A percentile compares a stretch with the other conserved stretches of the same genome.
phyloP scores from a whole-genome alignment of 2,797 vertebrate species.

The Ciconia nigra region DNA sequence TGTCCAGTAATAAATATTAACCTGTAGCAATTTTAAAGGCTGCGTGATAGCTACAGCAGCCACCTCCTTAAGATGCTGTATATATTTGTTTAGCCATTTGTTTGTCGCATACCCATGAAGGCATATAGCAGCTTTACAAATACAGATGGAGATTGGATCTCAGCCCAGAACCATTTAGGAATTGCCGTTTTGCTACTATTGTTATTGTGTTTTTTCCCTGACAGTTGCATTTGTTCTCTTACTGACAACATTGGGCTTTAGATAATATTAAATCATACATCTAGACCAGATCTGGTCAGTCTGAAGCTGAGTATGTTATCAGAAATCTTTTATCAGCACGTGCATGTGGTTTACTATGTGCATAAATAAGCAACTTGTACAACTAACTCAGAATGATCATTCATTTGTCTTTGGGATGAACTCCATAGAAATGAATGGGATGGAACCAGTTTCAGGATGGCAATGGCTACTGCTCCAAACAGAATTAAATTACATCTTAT shows the following conservation, averaged over 20 bases:
- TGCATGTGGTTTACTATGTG: background rate
- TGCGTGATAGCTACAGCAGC: background rate
- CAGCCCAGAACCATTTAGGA: conserved; percentile 41
- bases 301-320: background rate
- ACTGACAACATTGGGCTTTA: background rate
- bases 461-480: background rate
- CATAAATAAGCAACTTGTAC: background rate
- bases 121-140: background rate
- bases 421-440: background rate
- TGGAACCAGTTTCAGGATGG: background rate
- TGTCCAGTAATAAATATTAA: background rate
- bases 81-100: background rate
- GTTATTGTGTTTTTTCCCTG: background rate
- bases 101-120: background rate
- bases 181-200: background rate
- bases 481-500: background rate
- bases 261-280: background rate
- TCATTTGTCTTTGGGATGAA: background rate
- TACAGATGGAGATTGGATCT: conserved; percentile 27
- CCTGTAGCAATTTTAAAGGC: background rate
- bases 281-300: background rate
- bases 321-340: background rate
- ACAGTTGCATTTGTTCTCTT: background rate
- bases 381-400: background rate
- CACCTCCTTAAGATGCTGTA: background rate